Evolutionary conservation across 2,888 invertebrate genomes (phyloP), one percentile per base, ranked within the genome.

Genomic region (Villa cingulata): DNA sequence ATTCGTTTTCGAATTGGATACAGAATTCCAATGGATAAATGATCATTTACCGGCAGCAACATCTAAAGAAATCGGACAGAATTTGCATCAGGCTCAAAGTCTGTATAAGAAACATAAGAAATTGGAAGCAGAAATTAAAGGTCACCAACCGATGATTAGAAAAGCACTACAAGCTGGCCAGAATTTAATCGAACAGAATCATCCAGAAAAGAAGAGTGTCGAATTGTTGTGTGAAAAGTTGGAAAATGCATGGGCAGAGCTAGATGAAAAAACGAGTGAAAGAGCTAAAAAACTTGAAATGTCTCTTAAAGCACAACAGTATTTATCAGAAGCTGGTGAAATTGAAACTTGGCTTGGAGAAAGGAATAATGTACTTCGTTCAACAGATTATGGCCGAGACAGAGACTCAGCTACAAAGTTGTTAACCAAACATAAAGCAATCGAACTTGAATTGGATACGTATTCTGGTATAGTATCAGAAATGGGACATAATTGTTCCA

Each of bases 341-440:
- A 86, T 95, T 52, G 95, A 95, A 69, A 81, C 85, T 23, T 95
- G 94, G 94, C 74, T 95, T 53, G 81, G 81, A 36, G 94, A 95
- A 70, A 86, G 86, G 64, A 83, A 81, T 41, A 84, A 86, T 51
- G 79, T 86, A 29, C 70, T 94, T 6, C 78, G 79, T 32, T 84
- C 84, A n/a, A 82, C 81, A 0, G 90, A 92, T 64, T 85, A 83
- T 53, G 92, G 92, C n/a, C 73, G 84, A 43, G 92, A 95, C 67
- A 75, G 91, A 34, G 90, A 90, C 59, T 79, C 89, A 1, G 91
- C 92, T 17, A 89, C 92, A 37, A 94, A 92, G 69, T 74, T 96
- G 39, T 73, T 97, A 17, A 92, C 95, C 1, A 89, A 91, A 63
- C 95, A 97, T 65, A 96, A 96, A 84, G 89, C 88, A 2, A 76